Percentiles rank a stretch among this genome's conserved stretches.
These are phyloP conservation scores for Ascidia mentula DNA, from an alignment of 23 tunicate genomes.

Conservation along the genomic window DNA sequence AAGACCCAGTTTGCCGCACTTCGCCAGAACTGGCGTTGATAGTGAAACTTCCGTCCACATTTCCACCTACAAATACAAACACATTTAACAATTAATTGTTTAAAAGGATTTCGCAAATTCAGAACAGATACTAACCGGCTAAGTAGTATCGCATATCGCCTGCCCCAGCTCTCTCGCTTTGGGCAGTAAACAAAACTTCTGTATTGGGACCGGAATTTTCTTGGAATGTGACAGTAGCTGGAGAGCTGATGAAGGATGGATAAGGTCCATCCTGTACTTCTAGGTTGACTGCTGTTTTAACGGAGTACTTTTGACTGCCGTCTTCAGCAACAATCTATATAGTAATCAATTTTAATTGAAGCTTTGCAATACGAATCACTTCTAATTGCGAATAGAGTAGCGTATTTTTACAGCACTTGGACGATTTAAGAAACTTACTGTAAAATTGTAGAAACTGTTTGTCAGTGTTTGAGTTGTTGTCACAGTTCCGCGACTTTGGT, in stretches of 20 bases:
- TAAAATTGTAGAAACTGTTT: neutral
- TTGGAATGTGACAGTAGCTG: neutral
- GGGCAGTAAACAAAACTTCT: conserved; percentile 16
- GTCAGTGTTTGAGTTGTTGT: neutral
- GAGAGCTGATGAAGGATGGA: conserved; percentile 12
- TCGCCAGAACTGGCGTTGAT: conserved; percentile 17
- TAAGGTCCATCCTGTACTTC: neutral
- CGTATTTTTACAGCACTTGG: too few relatives aligned
- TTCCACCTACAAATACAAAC: conserved; percentile 36
- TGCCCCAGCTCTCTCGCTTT: neutral
- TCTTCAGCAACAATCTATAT: conserved; percentile 27
- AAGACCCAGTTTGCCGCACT: neutral
- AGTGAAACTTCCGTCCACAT: conserved; percentile 12
- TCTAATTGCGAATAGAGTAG: too few relatives aligned
- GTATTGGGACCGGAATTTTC: conserved; percentile 21
- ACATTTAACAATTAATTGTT: neutral
- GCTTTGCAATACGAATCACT: neutral
- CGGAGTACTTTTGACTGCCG: neutral
- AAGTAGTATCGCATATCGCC: neutral
- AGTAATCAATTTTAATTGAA: neutral
- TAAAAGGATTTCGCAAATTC: neutral
- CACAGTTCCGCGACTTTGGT: conserved; percentile 4
- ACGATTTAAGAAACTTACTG: neutral
- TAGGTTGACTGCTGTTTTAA: conserved; percentile 17
- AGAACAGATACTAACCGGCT: neutral